phyloP scores from a whole-genome alignment of 1,140 invertebrate genomes.

The Aphelenchoides besseyi region DNA sequence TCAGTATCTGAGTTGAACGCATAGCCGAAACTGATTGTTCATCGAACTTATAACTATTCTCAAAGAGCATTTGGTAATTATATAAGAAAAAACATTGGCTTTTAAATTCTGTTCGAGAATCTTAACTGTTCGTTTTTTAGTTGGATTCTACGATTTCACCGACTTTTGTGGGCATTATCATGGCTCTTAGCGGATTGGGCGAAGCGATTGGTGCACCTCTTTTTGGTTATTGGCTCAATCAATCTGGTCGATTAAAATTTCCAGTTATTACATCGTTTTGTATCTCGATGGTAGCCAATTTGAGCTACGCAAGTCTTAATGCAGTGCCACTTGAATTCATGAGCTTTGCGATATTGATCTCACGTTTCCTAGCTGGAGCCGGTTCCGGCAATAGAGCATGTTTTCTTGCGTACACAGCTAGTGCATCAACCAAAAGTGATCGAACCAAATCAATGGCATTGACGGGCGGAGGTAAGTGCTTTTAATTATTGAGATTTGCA shows the following conservation, averaged over 20 bases:
- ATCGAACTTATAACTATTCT: too few relatives aligned
- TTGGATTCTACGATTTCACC: conserved; percentile 41
- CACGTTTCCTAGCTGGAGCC: conserved; percentile 41
- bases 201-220: conserved; percentile 47
- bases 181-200: conserved; percentile 42
- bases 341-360: conserved; percentile 28
- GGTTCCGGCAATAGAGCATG: conserved; percentile 42
- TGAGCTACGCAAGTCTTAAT: conserved; percentile 42
- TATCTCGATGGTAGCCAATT: conserved; percentile 42
- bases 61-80: too few relatives aligned
- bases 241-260: conserved; percentile 35
- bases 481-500: too few relatives aligned
- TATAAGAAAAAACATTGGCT: too few relatives aligned
- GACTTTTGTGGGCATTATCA: conserved; percentile 47
- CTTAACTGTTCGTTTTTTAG: too few relatives aligned
- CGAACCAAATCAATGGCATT: conserved; percentile 45
- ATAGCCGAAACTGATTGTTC: too few relatives aligned
- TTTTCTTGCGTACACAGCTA: conserved; percentile 42
- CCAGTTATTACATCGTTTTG: conserved; percentile 34
- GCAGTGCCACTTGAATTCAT: conserved; percentile 21
- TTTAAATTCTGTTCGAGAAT: too few relatives aligned
- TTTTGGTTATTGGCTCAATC: conserved; percentile 41
- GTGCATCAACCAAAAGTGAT: conserved; percentile 28
- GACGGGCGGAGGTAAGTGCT: conserved; percentile 44
- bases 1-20: too few relatives aligned